Evolutionary conservation across 2,888 invertebrate genomes (phyloP), one percentile per base, ranked within the genome.

Genomic region (Gnatocerus cornutus): DNA sequence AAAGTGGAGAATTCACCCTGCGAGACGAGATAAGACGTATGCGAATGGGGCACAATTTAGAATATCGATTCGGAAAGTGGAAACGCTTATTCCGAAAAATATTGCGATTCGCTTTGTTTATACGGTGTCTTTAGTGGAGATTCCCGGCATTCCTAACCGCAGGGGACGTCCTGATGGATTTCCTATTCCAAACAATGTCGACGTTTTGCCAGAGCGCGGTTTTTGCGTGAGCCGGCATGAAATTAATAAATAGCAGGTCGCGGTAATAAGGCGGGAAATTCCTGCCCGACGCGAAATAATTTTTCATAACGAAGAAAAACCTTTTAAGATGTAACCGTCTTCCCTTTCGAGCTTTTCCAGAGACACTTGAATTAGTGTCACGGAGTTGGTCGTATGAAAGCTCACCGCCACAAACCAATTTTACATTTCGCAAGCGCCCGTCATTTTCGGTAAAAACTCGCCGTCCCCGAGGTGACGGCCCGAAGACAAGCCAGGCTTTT

Each of bases 361-460:
- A 71, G 72, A 72, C 72, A 74, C 77, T 76, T 75, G 74, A 78
- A 78, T 78, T 78, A 78, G 77, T 77, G 77, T 78, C 78, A 77
- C 73, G 75, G 75, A 73, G 76, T 73, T 71, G 73, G 73, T 69
- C 76, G 76, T 71, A 78, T 72, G 74, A 78, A 77, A 77, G 73
- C 72, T 73, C 69, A 71, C 75, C 56, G 62, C 66, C 70, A 74
- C 77, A 77, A 78, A 76, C 76, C 76, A 78, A 78, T 78, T 78
- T 78, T 76, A 75, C 76, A 77, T 78, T 78, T 77, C 75, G 64
- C 72, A 71, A 75, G 71, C 71, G 68, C 72, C 72, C 74, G 73
- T 76, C 75, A 74, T 74, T 68, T 75, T 73, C 61, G 59, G 53
- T 52, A 53, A 50, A 71, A 68, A 71, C 46, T 69, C 55, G 62